Evolutionary conservation across 2,888 invertebrate genomes (phyloP).

Genomic region (Trachelus tabidus): DNA sequence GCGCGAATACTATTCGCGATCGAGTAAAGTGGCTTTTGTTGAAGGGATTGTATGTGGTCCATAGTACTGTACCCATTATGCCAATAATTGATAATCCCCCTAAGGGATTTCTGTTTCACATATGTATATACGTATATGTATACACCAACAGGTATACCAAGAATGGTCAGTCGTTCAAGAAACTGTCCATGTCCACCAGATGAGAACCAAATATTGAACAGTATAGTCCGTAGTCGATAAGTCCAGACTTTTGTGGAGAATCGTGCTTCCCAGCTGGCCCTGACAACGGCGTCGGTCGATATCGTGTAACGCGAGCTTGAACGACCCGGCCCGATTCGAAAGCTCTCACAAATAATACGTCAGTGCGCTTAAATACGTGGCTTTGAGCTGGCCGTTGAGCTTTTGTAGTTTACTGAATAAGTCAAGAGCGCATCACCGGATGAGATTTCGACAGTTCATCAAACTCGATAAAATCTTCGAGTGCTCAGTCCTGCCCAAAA

Average conservation of each 20-base stretch:
- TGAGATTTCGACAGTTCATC: background rate
- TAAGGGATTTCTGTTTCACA: background rate
- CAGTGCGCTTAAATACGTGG: conserved; percentile 31
- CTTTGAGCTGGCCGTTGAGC: background rate
- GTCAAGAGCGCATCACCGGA: background rate
- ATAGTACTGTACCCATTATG: background rate
- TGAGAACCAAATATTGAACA: background rate
- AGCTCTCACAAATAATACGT: conserved; percentile 33
- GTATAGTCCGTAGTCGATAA: background rate
- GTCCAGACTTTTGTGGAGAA: background rate
- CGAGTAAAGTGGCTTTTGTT: background rate
- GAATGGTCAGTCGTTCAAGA: background rate
- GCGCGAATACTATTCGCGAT: background rate
- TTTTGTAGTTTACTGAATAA: background rate
- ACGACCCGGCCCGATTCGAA: conserved; percentile 40
- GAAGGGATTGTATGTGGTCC: background rate
- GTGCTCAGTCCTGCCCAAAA: background rate
- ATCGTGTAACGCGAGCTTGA: conserved; percentile 36
- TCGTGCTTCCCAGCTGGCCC: background rate
- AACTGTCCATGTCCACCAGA: background rate
- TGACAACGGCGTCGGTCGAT: conserved; percentile 40
- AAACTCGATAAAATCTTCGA: background rate
- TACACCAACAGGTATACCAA: background rate
- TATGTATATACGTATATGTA: background rate
- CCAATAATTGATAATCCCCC: background rate